phyloP scores from a whole-genome alignment of 2,797 vertebrate species.

The Neoniphon sammara region DNA sequence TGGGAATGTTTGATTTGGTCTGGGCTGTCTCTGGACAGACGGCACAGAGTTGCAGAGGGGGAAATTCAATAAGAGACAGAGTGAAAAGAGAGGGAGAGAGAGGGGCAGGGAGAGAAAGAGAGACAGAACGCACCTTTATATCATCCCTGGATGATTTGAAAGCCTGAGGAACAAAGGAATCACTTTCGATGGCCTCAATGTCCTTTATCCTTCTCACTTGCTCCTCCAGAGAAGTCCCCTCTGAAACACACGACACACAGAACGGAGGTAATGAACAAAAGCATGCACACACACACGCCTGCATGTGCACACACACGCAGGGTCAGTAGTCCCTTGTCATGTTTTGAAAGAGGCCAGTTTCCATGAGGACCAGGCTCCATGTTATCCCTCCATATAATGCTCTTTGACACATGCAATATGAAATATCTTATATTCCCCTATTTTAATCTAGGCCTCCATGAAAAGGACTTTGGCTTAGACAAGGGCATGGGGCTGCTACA shows the following conservation, averaged over 20 bases:
- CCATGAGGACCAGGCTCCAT: conserved; percentile 54
- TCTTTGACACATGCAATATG: conserved; percentile 68
- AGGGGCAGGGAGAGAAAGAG: conserved; percentile 68
- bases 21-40: conserved; percentile 81
- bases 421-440: conserved; percentile 72
- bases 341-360: conserved; percentile 66
- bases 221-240: conserved; percentile 90
- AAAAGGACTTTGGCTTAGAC: conserved; percentile 59
- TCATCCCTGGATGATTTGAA: conserved; percentile 96
- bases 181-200: conserved; percentile 96
- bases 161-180: conserved; percentile 95
- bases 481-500: conserved; percentile 68
- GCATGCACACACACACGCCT: conserved; percentile 34
- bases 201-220: conserved; percentile 97
- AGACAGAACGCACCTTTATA: conserved; percentile 88
- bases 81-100: conserved; percentile 75
- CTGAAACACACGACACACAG: conserved; percentile 82
- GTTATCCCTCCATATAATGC: conserved; percentile 63
- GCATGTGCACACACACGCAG: not conserved
- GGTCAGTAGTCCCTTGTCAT: conserved; percentile 54
- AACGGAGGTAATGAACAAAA: conserved; percentile 66
- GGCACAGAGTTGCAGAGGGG: conserved; percentile 61
- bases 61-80: conserved; percentile 83
- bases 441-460: conserved; percentile 72
- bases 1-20: conserved; percentile 84